Evolutionary conservation across 2,888 invertebrate species (phyloP).

Genomic region (Colostygia pectinataria): DNA sequence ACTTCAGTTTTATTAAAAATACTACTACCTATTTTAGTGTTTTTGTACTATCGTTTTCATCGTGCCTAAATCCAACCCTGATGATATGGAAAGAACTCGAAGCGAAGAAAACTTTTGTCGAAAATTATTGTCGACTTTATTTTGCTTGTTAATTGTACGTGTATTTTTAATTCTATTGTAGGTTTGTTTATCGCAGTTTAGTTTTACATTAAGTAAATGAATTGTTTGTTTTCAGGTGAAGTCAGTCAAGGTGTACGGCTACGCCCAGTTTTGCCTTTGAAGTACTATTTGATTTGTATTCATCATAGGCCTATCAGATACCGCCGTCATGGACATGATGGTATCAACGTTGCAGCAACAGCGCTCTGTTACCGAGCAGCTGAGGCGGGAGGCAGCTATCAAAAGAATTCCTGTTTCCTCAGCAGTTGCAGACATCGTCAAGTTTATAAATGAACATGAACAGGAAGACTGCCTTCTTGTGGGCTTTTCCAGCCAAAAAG

Average conservation of each 20-base stretch:
- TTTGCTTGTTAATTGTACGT: no score
- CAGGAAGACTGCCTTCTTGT: slow-evolving; percentile 96
- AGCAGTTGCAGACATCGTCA: slow-evolving; percentile 96
- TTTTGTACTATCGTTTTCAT: no score
- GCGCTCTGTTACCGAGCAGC: slow-evolving; percentile 95
- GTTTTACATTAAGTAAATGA: no score
- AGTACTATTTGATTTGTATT: slow-evolving; percentile 63
- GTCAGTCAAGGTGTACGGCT: slow-evolving; percentile 52
- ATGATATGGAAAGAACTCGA: no score
- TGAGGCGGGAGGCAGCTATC: slow-evolving; percentile 94
- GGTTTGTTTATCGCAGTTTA: no score
- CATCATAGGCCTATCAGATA: slow-evolving; percentile 95
- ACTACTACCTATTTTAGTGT: no score
- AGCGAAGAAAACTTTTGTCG: no score
- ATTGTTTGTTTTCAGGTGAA: slow-evolving; percentile 38
- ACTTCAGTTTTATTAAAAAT: no score
- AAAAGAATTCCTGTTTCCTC: slow-evolving; percentile 93
- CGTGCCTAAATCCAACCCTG: no score
- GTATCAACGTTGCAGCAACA: slow-evolving; percentile 97
- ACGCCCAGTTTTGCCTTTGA: slow-evolving; percentile 71
- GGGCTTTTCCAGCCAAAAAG: slow-evolving; percentile 96
- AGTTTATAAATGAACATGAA: slow-evolving; percentile 94
- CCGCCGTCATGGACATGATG: slow-evolving; percentile 96
- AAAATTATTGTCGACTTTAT: no score
- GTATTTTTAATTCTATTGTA: no score